Percentiles rank a stretch among this genome's conserved stretches.
phyloP scores from a whole-genome alignment of 2,113 vertebrate species.

The Jaculus jaculus region DNA sequence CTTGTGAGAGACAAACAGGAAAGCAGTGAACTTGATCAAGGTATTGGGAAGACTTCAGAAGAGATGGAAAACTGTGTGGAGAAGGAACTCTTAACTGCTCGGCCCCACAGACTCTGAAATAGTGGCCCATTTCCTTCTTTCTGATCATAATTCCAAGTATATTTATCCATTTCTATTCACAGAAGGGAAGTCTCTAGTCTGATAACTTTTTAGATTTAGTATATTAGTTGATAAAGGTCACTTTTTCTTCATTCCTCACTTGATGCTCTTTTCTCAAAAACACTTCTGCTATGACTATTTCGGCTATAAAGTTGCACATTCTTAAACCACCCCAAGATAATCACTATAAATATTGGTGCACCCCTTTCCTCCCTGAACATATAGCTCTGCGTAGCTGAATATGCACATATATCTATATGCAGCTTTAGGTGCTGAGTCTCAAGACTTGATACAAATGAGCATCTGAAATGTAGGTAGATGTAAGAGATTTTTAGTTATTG shows the following conservation, averaged over 20 bases:
- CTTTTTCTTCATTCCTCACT: slow-evolving; percentile 34
- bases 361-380: background rate
- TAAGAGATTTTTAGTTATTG: slow-evolving; percentile 34
- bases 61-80: background rate
- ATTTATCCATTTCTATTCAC: background rate
- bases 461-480: background rate
- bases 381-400: background rate
- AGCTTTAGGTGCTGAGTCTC: background rate
- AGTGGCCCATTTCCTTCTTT: background rate
- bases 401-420: background rate
- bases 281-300: background rate
- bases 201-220: background rate
- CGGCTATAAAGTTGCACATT: too few species aligned
- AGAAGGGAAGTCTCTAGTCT: background rate
- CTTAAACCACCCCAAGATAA: background rate
- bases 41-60: background rate
- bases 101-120: background rate
- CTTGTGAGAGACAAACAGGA: background rate
- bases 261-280: background rate
- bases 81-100: background rate
- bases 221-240: background rate
- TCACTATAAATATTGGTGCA: background rate
- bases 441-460: slow-evolving; percentile 6
- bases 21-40: background rate
- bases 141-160: background rate